Percentiles rank a stretch among this genome's conserved stretches.
Evolutionary conservation across 2,113 vertebrate species (phyloP).

Genomic region (Drymodes brunneopygia): DNA sequence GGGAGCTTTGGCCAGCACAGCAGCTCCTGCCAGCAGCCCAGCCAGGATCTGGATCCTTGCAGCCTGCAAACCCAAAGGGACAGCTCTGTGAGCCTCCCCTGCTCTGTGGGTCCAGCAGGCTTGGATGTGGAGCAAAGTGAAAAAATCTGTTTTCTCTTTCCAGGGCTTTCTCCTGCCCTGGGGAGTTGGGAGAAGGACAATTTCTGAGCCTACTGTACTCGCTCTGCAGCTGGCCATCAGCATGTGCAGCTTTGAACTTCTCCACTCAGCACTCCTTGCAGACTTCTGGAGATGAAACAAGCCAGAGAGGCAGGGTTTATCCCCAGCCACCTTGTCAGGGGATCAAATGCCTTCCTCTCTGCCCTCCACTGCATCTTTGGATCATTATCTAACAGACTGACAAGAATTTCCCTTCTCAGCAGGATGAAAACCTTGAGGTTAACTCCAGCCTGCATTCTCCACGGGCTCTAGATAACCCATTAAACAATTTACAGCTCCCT

Average conservation of each 20-base stretch:
- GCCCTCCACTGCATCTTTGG: not conserved
- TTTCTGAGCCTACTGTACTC: not conserved
- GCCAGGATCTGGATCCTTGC: not conserved
- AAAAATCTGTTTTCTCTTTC: not conserved
- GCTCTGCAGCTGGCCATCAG: not conserved
- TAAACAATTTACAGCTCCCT: not conserved
- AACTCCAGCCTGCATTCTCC: not conserved
- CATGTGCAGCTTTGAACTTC: not conserved
- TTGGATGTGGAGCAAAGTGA: not conserved
- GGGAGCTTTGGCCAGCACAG: not conserved
- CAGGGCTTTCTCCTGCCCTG: not conserved
- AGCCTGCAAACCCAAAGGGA: not conserved
- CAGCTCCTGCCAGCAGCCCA: not conserved
- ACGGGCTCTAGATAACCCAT: not conserved
- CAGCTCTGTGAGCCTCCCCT: not conserved
- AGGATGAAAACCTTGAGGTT: not conserved
- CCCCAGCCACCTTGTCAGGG: not conserved
- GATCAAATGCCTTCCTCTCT: not conserved
- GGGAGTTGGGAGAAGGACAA: not conserved
- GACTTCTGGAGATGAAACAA: not conserved
- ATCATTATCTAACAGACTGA: not conserved
- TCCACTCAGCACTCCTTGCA: not conserved
- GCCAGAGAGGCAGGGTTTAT: not conserved
- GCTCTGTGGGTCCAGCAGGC: not conserved
- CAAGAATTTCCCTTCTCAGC: not conserved